Evolutionary conservation across 2,797 vertebrate species (phyloP).

Genomic region (Bovichtus diacanthus): DNA sequence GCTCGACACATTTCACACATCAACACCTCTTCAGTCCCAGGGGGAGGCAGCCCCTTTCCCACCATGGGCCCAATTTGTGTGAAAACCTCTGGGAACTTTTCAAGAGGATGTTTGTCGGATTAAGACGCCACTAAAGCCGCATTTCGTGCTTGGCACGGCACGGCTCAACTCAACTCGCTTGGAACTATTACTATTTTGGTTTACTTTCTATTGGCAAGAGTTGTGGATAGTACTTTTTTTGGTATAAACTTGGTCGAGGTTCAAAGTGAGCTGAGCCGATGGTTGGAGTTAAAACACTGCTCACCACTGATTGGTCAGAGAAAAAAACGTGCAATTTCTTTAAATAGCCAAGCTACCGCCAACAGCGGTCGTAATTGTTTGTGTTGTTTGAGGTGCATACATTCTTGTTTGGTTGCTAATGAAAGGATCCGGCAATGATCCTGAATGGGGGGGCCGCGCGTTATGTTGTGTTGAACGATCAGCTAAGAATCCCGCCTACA

Average conservation of each 20-base stretch:
- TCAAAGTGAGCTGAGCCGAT: neutral
- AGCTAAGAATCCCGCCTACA: neutral
- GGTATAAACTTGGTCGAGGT: neutral
- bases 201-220: neutral
- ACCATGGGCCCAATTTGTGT: conserved; percentile 26
- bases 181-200: neutral
- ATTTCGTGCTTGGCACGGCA: neutral
- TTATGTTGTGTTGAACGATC: neutral
- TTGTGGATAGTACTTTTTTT: neutral
- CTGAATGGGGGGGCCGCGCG: neutral
- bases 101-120: conserved; percentile 46
- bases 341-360: neutral
- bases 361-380: too few relatives aligned
- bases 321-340: neutral
- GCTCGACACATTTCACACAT: conserved; percentile 70
- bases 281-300: neutral
- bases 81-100: conserved; percentile 67
- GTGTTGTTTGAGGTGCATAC: neutral
- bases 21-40: conserved; percentile 47
- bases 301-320: neutral
- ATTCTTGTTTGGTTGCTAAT: neutral
- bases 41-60: conserved; percentile 17
- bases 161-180: too few relatives aligned
- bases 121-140: conserved; percentile 40
- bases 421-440: neutral